Conservation (phyloP, 2,888 invertebrate species). For the Cenopis cana region DNA sequence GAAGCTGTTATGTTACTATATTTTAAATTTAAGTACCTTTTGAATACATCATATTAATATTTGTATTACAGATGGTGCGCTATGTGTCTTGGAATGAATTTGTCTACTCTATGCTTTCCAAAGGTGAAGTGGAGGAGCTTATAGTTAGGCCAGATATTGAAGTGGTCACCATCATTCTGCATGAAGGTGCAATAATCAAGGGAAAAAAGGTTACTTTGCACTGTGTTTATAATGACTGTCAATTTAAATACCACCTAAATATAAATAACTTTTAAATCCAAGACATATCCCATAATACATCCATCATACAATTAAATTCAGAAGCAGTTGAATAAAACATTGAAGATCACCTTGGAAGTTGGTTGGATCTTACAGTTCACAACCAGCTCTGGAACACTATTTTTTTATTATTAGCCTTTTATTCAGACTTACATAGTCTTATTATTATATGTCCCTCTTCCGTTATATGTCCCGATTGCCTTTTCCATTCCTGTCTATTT, state of each 20-base stretch:
- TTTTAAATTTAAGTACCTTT: too few relatives aligned
- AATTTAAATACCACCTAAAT: too few relatives aligned
- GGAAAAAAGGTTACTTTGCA: conserved; percentile 86
- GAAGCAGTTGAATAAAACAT: neutral
- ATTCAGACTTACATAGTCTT: too few relatives aligned
- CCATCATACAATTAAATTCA: too few relatives aligned
- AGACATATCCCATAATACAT: too few relatives aligned
- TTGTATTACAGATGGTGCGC: conserved; percentile 83
- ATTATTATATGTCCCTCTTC: too few relatives aligned
- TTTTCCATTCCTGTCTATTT: too few relatives aligned
- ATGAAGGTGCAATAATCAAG: conserved; percentile 94
- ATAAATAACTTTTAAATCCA: too few relatives aligned
- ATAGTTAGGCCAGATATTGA: conserved; percentile 94
- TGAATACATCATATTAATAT: conserved; percentile 10
- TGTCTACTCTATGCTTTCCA: conserved; percentile 96
- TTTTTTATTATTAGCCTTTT: too few relatives aligned
- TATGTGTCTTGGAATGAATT: conserved; percentile 99
- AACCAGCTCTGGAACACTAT: neutral
- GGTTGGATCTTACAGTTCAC: neutral
- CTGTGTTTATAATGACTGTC: neutral
- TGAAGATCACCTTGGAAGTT: neutral
- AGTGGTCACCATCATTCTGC: conserved; percentile 92
- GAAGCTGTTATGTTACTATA: too few relatives aligned
- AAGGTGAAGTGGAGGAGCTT: conserved; percentile 96
- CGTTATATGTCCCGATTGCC: too few relatives aligned